Base-by-base conservation (phyloP, 2,797 vertebrate species). In the Cygnus olor region DNA sequence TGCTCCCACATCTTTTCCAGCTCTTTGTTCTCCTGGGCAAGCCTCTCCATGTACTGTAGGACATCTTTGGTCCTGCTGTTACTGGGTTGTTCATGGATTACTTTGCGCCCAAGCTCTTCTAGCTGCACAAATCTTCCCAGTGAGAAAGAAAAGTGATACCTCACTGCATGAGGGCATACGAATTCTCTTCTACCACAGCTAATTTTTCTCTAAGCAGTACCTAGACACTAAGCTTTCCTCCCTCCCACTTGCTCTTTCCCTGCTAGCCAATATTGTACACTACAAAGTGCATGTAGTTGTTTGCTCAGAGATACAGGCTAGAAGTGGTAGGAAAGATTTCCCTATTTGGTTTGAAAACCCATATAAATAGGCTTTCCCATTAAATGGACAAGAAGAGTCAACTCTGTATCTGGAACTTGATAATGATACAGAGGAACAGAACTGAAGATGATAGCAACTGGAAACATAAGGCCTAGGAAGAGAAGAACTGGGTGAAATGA, bases 1-100 rank as follows among this genome's bases (percentile, higher is more conserved):
- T 95, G 97, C 72, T 94, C 86, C 98, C 99, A 99, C 68, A 98
- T 27, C 34, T 92, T 91, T 51, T 98, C 97, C 87, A 99, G 95
- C 25, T 97, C 93, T 54, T 70, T 96, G 95, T 93, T 98, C 81
- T 98, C 96, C 38, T 97, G 82, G 8, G 65, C 85, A 77, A 99
- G 97, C 10, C 91, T 97, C 65, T 97, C 94, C 91, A 98, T 81
- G 20, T 94, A 95, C 34, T 95, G 90, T 17, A 90, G 81, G 63
- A 99, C 91, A 10, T 99, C 98, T 16, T 15, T 47, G 11, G 81
- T 96, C 58, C 3, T 86, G 40, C 21, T 56, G 32, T 76, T 94
- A 80, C 69, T 96, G 38, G 93, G 91, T 27, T 94, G 77, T 54
- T 95, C 80, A 3, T 40, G 32, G 65, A 96, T 87, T 42, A 98